A percentile compares a stretch with the other conserved stretches of the same genome.
These are phyloP conservation scores for Eulemur coronatus DNA, from an alignment of 2,797 vertebrate genomes.

Conservation along the genomic window DNA sequence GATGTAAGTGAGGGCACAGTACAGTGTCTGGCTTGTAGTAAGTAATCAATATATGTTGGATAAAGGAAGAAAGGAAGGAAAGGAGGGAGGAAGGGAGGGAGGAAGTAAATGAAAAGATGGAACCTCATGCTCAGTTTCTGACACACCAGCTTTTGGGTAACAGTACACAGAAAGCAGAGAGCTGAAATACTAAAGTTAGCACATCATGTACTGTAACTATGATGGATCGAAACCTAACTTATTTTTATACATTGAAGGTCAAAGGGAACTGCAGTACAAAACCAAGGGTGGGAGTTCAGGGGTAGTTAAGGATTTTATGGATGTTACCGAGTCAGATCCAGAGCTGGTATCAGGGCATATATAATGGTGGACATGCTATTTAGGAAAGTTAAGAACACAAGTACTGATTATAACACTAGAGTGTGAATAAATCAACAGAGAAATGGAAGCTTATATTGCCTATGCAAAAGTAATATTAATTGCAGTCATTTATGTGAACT, in stretches of 20 bases:
- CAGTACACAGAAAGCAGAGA: not conserved
- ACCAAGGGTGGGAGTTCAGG: not conserved
- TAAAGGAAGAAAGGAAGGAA: not conserved
- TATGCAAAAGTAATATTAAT: not conserved
- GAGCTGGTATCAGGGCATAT: not conserved
- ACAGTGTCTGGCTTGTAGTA: not conserved
- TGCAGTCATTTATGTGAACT: not conserved
- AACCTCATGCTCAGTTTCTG: not conserved
- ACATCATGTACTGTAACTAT: not conserved
- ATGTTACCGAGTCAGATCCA: not conserved
- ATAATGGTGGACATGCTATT: not conserved
- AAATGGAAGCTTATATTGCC: not conserved
- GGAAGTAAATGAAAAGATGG: not conserved
- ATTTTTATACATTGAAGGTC: not conserved
- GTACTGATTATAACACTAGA: not conserved
- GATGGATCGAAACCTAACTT: not conserved
- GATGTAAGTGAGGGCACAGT: not conserved
- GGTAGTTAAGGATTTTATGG: not conserved
- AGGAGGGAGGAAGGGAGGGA: not conserved
- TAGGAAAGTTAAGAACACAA: not conserved
- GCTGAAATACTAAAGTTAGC: not conserved
- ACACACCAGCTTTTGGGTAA: not conserved
- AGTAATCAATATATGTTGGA: not conserved
- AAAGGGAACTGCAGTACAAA: not conserved
- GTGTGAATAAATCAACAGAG: not conserved